Evolutionary conservation across 1,140 invertebrate species (phyloP), one percentile per base, ranked within the genome.

Genomic region (Heliconius nattereri): DNA sequence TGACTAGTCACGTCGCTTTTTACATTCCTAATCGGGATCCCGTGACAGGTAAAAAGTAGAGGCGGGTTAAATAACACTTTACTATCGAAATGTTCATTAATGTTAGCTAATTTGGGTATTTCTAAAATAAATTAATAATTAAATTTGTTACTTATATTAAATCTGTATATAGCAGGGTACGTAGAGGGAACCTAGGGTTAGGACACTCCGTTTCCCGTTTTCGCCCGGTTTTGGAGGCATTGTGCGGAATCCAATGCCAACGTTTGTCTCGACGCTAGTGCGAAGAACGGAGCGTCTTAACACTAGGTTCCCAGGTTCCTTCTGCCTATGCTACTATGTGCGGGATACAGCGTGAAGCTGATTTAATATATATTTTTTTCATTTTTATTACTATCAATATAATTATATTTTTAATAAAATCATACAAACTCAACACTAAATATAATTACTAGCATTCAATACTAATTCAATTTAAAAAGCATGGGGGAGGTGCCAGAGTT

Each of bases 401-500:
- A 5, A 45, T 45, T 45, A 16, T 45, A 45, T 45, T 16, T 1
- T 1, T 5, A 45, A 16, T n/a, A 45, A 16, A 45, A 45, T 45
- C 40, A 45, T 13, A 45, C 13, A 16, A 5, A 16, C 40, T 45
- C 5, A 45, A 45, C 3, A 7, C 6, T 35, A 16, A 16, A 45
- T 45, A 16, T 45, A 1, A 45, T 45, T 5, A 37, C 40, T 75
- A 82, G 73, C 73, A 49, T 76, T 52, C 45, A 76, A 80, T 73
- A 75, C 80, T 85, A 90, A 88, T 90, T 81, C 83, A 78, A 78
- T 85, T 78, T 87, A 86, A 84, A 85, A 84, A 70, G 73, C 66
- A 54, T 23, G 35, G 66, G 85, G 79, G 75, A 81, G 82, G 80
- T 82, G 79, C 78, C 79, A 54, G 83, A 83, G 84, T 90, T 89